phyloP scores from a whole-genome alignment of 2,888 invertebrate species.

The Notodonta ziczac region DNA sequence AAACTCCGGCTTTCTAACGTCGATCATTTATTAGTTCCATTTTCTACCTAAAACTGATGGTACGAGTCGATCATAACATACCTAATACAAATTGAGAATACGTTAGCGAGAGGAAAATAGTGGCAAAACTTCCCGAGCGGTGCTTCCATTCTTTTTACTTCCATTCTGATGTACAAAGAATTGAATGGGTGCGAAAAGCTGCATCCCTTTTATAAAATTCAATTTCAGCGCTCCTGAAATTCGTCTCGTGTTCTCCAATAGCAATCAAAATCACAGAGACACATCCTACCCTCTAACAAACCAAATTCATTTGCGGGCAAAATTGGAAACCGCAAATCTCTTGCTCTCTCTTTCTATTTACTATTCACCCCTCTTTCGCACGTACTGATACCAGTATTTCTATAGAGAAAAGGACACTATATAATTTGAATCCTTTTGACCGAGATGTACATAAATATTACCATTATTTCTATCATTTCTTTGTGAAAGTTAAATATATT shows the following conservation, averaged over 20 bases:
- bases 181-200: no score
- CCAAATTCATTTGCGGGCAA: not conserved
- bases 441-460: not conserved
- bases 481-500: not conserved
- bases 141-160: no score
- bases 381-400: no score
- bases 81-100: no score
- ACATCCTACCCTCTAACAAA: not conserved
- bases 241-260: not conserved
- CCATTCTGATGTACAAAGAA: no score
- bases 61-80: no score
- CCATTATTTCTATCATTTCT: not conserved
- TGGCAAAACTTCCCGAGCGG: no score
- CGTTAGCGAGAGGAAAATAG: no score
- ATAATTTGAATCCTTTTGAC: slow-evolving; percentile 3
- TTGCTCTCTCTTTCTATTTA: not conserved
- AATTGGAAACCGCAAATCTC: not conserved
- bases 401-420: not conserved
- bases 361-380: not conserved
- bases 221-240: slow-evolving; percentile 1
- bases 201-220: not conserved
- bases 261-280: not conserved
- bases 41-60: no score
- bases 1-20: no score
- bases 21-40: no score